phyloP scores from a whole-genome alignment of 2,113 vertebrate species.

The Eurystomus gularis region DNA sequence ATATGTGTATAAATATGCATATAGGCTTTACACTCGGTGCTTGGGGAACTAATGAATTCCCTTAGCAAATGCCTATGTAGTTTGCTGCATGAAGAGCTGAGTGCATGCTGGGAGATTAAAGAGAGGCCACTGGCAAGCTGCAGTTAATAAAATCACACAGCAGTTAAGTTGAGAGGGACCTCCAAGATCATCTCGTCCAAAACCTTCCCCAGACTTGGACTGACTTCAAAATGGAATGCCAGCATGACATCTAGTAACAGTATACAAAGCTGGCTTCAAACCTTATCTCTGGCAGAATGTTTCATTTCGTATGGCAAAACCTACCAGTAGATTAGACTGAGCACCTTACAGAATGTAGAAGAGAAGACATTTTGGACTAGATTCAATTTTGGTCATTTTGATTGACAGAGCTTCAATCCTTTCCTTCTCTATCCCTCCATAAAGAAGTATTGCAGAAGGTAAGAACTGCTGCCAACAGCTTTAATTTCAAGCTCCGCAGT shows the following conservation, averaged over 20 bases:
- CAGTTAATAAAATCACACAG: not conserved
- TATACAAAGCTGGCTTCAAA: not conserved
- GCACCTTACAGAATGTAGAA: not conserved
- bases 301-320: not conserved
- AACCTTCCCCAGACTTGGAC: not conserved
- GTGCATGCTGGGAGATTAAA: not conserved
- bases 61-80: not conserved
- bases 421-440: not conserved
- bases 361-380: not conserved
- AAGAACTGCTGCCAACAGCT: not conserved
- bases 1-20: not conserved
- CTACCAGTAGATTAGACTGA: not conserved
- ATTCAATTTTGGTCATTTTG: not conserved
- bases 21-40: not conserved
- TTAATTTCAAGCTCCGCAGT: not conserved
- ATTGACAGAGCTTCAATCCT: not conserved
- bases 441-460: not conserved
- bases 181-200: not conserved
- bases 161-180: not conserved
- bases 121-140: not conserved
- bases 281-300: not conserved
- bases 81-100: not conserved
- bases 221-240: not conserved
- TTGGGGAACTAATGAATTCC: not conserved
- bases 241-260: not conserved